Evolutionary conservation across 2,888 invertebrate species (phyloP).

Genomic region (Eupeodes luniger): DNA sequence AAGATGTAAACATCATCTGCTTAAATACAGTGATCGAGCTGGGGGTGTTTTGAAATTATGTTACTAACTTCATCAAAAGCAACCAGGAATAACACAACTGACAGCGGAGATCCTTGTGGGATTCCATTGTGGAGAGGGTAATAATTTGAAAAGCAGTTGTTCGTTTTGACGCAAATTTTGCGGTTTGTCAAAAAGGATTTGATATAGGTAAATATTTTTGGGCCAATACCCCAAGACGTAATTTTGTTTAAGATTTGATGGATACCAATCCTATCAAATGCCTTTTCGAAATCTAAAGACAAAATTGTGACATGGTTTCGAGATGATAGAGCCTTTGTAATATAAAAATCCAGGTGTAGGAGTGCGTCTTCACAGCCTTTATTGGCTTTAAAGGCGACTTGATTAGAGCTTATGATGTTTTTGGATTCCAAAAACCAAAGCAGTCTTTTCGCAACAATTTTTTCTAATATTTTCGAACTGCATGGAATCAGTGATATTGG

Average conservation of each 20-base stretch:
- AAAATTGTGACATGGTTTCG: background rate
- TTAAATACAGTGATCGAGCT: background rate
- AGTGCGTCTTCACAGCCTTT: slow-evolving; percentile 7
- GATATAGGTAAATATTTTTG: background rate
- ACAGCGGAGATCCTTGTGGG: background rate
- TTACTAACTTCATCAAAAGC: background rate
- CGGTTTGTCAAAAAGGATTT: background rate
- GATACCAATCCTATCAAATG: slow-evolving; percentile 1
- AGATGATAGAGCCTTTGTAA: background rate
- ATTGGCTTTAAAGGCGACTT: slow-evolving; percentile 14
- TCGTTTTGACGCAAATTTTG: background rate
- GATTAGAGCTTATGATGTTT: background rate
- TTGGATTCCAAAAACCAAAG: slow-evolving; percentile 3
- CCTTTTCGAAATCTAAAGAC: background rate
- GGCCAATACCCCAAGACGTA: background rate
- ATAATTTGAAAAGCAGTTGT: background rate
- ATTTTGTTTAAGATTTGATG: background rate
- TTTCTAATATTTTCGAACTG: too few species aligned
- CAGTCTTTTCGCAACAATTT: slow-evolving; percentile 15
- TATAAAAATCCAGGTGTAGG: slow-evolving; percentile 1
- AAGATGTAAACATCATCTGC: background rate
- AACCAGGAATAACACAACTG: background rate
- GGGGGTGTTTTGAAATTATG: background rate
- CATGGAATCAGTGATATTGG: too few species aligned
- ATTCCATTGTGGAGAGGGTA: background rate